These are phyloP conservation scores for Lepidonotus clava DNA, from an alignment of 2,888 invertebrate genomes.

Conservation along the genomic window DNA sequence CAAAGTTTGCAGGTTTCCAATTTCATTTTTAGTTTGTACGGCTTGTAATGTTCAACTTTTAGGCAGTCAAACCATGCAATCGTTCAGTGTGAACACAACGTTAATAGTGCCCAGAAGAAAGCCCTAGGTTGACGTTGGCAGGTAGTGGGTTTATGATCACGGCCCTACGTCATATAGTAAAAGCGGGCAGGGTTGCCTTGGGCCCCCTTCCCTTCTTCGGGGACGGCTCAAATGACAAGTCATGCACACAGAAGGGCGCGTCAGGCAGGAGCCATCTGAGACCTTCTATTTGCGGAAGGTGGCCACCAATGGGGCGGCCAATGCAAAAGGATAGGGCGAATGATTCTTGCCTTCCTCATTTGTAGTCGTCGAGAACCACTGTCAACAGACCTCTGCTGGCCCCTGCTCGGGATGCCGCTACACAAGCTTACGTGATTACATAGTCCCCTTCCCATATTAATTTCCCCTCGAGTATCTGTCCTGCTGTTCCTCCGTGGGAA, in stretches of 20 bases:
- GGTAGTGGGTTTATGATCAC: not conserved
- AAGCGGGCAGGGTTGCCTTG: not conserved
- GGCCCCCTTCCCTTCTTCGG: not conserved
- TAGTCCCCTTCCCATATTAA: not conserved
- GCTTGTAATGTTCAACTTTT: too few species aligned
- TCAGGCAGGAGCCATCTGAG: not conserved
- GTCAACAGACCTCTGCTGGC: not conserved
- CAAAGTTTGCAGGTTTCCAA: too few species aligned
- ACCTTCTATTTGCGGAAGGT: not conserved
- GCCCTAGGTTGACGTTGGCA: not conserved
- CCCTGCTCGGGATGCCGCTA: not conserved
- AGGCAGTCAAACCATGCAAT: too few species aligned
- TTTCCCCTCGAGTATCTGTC: not conserved
- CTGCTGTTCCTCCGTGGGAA: not conserved
- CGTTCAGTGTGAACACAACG: too few species aligned
- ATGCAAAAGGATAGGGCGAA: constrained; percentile 30
- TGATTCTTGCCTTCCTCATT: constrained; percentile 15
- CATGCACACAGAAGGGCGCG: not conserved
- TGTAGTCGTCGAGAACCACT: not conserved
- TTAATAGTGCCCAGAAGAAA: too few species aligned
- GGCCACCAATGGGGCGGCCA: not conserved
- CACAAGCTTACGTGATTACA: constrained; percentile 15
- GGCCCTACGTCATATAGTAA: not conserved
- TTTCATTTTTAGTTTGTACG: too few species aligned
- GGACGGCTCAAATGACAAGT: constrained; percentile 7